phyloP scores from a whole-genome alignment of 2,797 vertebrate species.

The Pseudochirops corinnae region DNA sequence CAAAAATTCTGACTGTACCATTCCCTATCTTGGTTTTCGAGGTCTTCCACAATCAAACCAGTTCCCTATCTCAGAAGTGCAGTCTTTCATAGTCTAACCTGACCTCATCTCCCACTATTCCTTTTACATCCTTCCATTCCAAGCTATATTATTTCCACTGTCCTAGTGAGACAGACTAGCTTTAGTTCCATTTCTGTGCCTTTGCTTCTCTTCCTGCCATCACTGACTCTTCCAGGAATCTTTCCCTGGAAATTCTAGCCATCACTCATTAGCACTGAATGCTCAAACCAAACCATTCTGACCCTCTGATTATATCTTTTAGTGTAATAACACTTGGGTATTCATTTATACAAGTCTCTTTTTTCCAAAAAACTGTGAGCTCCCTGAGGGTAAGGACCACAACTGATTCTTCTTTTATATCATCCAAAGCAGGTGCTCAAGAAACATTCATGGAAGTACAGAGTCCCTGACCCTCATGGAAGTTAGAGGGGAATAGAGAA shows the following conservation, averaged over 20 bases:
- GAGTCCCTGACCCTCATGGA: neutral
- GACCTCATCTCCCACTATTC: neutral
- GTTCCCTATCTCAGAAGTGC: neutral
- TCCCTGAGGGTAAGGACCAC: neutral
- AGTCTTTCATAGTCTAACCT: neutral
- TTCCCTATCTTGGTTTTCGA: accelerated
- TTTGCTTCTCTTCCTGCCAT: neutral
- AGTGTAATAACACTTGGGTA: neutral
- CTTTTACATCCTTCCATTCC: neutral
- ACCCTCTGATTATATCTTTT: neutral
- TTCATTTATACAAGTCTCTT: neutral
- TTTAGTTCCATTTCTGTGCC: neutral
- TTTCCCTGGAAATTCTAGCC: neutral
- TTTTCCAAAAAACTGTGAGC: neutral
- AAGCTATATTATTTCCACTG: neutral
- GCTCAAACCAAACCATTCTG: neutral
- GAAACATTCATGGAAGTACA: accelerated
- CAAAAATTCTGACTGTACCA: neutral
- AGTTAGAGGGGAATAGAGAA: neutral
- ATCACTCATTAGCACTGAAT: neutral
- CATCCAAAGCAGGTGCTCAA: neutral
- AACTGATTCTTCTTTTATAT: neutral
- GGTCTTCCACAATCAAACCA: neutral
- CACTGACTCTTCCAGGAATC: neutral
- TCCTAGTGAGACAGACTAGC: neutral